A percentile compares a stretch with the other conserved stretches of the same genome.
Conservation (phyloP, 2,113 vertebrate genomes). For the Neotoma lepida region DNA sequence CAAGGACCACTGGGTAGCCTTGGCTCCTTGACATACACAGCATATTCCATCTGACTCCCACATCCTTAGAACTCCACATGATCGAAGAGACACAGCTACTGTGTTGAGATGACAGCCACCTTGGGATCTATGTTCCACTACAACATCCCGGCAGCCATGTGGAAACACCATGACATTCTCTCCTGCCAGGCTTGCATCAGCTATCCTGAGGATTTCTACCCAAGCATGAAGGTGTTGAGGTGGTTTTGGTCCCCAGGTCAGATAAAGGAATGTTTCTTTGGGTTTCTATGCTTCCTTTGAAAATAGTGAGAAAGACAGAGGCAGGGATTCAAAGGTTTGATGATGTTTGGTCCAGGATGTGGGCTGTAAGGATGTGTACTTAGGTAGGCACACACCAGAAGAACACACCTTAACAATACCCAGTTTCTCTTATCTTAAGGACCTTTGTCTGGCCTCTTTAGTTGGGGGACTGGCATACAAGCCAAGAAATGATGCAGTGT, state of each 20-base stretch:
- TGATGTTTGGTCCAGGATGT: background rate
- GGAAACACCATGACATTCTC: rapidly evolving
- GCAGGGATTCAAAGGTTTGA: background rate
- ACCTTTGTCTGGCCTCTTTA: background rate
- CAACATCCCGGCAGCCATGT: rapidly evolving
- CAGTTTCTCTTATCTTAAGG: background rate
- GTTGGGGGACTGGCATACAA: background rate
- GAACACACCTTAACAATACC: background rate
- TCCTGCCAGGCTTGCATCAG: rapidly evolving
- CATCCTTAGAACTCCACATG: background rate
- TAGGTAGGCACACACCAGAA: background rate
- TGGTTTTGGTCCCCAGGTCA: background rate
- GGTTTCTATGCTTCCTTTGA: background rate
- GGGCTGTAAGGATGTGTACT: background rate
- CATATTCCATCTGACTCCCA: rapidly evolving
- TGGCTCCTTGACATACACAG: rapidly evolving
- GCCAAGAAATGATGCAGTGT: rapidly evolving
- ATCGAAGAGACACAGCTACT: background rate
- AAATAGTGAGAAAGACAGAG: background rate
- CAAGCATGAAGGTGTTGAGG: background rate
- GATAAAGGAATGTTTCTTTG: background rate
- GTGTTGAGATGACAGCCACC: background rate
- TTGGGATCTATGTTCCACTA: background rate
- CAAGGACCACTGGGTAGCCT: rapidly evolving
- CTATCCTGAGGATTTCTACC: background rate